A percentile compares a stretch with the other conserved stretches of the same genome.
Conservation (phyloP, 2,888 invertebrate species). For the Zonitis immaculata region DNA sequence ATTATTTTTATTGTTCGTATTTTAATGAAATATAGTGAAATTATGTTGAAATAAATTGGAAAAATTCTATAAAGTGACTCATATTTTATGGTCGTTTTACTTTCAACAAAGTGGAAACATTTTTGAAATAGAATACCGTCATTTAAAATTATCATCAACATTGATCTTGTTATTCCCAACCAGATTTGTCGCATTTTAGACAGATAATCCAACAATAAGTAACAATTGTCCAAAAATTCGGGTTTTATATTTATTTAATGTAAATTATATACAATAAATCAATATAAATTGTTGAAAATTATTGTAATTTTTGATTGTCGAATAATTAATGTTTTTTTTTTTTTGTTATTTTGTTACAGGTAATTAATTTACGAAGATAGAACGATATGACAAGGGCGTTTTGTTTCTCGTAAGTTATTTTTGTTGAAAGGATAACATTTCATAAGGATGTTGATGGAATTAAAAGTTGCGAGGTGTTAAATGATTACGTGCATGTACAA, state of each 20-base stretch:
- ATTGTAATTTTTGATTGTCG: too few relatives aligned
- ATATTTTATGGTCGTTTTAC: conserved; percentile 2
- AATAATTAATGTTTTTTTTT: conserved; percentile 2
- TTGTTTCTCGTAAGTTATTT: not conserved
- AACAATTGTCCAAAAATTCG: not conserved
- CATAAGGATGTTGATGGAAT: too few relatives aligned
- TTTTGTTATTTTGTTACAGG: conserved; percentile 11
- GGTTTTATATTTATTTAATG: not conserved
- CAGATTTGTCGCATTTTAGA: not conserved
- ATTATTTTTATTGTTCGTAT: too few relatives aligned
- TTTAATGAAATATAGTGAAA: too few relatives aligned
- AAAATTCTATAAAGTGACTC: not conserved
- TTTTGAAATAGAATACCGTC: conserved; percentile 17
- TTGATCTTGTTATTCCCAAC: not conserved
- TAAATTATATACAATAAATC: not conserved
- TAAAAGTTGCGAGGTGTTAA: conserved; percentile 9
- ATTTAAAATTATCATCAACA: conserved; percentile 12
- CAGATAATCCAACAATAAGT: not conserved
- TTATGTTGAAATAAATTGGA: too few relatives aligned
- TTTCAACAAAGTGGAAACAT: conserved; percentile 17
- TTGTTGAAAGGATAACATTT: too few relatives aligned
- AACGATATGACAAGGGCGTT: not conserved
- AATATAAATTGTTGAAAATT: too few relatives aligned
- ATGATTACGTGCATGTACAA: conserved; percentile 7
- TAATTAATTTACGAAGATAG: conserved; percentile 5